Base-by-base conservation (phyloP, 2,797 vertebrate species). In the Galagoides demidoff region DNA sequence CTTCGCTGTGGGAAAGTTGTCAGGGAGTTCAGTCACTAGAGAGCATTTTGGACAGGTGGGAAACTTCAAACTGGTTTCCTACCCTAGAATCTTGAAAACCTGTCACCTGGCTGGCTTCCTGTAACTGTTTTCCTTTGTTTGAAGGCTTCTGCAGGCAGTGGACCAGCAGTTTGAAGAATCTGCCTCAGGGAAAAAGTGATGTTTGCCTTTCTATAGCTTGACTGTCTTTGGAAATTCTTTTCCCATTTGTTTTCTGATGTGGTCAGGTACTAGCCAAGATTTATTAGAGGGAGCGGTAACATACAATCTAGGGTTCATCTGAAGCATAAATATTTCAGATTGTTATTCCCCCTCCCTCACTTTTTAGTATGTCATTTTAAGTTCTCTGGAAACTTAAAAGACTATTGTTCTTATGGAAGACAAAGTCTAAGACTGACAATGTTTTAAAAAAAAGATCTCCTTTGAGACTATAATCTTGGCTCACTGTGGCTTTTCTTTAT, bases 1-100 rank as follows among this genome's bases (percentile, higher is more conserved):
- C 84, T 92, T 81, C 20, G 45, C 92, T 89, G 71, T 94, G 87
- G 85, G 92, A 93, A 87, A 71, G 34, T 34, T 85, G 96, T 94
- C 87, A 79, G 77, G 43, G 89, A 90, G 73, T 77, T 95, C 45
- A 64, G 87, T 64, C 61, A 64, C 45, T 0, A 17, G 43, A 85
- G 64, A 86, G 77, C 43, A 23, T 81, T 89, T 49, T 81, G 91
- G 73, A 88, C 76, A 94, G 85, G 89, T 96, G 83, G 94, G 96
- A 91, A 70, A 92, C 86, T 93, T 92, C 66, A 57, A 89, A 86
- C 57, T 49, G 82, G 70, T 43, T 86, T 57, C 49, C 79, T 20
- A 71, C 43, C 66, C 74, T 57, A 64, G 85, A 74, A 57, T 68
- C 59, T 77, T 73, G 73, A 59, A 90, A 71, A 61, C 14, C 5